phyloP scores from a whole-genome alignment of 1,140 invertebrate species.

The Rhagoletis zephyria region DNA sequence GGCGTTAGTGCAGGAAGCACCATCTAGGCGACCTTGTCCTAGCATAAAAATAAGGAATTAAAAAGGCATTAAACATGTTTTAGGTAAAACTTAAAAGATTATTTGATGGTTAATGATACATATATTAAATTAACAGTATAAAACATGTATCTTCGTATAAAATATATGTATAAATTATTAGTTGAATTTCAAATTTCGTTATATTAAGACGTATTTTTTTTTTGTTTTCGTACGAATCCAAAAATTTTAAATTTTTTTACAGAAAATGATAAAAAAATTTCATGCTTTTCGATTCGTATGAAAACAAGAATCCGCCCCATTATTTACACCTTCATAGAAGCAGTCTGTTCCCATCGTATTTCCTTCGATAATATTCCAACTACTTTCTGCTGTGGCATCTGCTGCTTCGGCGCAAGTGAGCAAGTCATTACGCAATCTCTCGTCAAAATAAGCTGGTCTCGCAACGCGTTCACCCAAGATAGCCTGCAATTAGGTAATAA shows the following conservation, averaged over 20 bases:
- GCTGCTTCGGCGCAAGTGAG: conserved; percentile 79
- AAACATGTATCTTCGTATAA: too few species aligned
- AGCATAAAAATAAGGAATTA: neutral
- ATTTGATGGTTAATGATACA: too few species aligned
- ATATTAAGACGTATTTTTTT: neutral
- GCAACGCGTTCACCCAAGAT: conserved; percentile 89
- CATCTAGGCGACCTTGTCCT: conserved; percentile 91
- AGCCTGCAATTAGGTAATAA: conserved; percentile 75
- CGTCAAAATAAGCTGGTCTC: conserved; percentile 87
- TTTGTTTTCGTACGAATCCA: neutral
- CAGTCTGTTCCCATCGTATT: conserved; percentile 95
- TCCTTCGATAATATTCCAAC: conserved; percentile 76
- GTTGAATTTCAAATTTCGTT: neutral
- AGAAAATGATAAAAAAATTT: neutral
- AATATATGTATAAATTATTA: too few species aligned
- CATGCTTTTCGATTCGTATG: too few species aligned
- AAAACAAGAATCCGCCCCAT: too few species aligned
- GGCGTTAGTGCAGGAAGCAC: conserved; percentile 88
- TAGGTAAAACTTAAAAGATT: too few species aligned
- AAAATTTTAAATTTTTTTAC: neutral
- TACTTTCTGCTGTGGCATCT: conserved; percentile 80
- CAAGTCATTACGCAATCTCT: conserved; percentile 83
- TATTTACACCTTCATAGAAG: conserved; percentile 90
- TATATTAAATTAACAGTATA: too few species aligned
- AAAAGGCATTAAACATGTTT: neutral